These are phyloP conservation scores for Cerceris ruficornis DNA, from an alignment of 2,888 invertebrate species.

Conservation along the genomic window DNA sequence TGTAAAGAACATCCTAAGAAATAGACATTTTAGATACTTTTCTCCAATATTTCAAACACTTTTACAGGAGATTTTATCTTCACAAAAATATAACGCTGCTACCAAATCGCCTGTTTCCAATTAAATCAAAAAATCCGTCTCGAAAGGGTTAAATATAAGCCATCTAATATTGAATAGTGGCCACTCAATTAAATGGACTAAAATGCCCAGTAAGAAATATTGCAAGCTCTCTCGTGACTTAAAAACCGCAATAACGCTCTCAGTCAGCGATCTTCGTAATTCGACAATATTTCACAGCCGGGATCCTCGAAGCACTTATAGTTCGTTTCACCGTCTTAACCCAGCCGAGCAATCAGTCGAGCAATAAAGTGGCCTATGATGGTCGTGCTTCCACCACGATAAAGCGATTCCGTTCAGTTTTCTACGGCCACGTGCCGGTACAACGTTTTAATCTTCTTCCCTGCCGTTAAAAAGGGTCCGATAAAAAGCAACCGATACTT, in stretches of 20 bases:
- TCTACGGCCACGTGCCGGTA: neutral
- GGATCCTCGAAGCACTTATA: slow-evolving; percentile 10
- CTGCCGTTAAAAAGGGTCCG: neutral
- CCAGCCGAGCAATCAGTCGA: slow-evolving; percentile 3
- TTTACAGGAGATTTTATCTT: no score
- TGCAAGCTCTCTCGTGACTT: neutral
- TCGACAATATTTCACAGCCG: neutral
- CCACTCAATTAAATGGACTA: no score
- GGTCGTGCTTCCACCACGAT: slow-evolving; percentile 5
- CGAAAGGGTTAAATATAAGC: no score
- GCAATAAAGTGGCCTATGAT: slow-evolving; percentile 25
- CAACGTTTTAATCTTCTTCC: slow-evolving; percentile 2
- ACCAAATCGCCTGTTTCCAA: no score
- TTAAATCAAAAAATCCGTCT: no score
- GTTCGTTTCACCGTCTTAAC: slow-evolving; percentile 18
- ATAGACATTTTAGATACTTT: no score
- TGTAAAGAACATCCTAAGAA: no score
- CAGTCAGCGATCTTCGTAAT: neutral
- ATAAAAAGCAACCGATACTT: neutral
- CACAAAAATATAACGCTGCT: no score
- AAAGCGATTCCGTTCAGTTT: slow-evolving; percentile 22
- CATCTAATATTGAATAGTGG: no score
- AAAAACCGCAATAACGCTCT: slow-evolving; percentile 1
- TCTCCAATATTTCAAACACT: no score
- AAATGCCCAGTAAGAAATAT: no score